Base-by-base conservation (phyloP, 2,113 vertebrate genomes). In the Myrmecophaga tridactyla region DNA sequence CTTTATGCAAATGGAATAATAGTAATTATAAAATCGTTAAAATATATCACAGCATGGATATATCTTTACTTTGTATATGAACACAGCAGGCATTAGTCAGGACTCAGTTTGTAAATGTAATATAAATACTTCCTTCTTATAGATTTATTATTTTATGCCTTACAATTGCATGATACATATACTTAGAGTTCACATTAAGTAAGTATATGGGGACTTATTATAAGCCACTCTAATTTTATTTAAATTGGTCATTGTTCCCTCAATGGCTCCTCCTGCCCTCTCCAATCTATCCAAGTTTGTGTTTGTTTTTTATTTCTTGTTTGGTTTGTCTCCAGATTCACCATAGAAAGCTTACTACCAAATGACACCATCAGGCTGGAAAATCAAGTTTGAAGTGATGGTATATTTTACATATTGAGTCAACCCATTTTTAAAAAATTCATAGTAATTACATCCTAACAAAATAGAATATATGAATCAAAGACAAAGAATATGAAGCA, bases 21-120 rank as follows among this genome's bases (percentile, higher is more conserved):
- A 84, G 20, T 80, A 78, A 82, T 67, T 86, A 82, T 67, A 77
- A 96, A 95, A 78, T 36, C 20, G 10, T 83, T 63, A 41, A 92
- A 84, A 62, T 70, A 70, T n/a, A 36, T 36, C 15, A 5, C 10
- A 73, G 2, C 23, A 29, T 63, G 46, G 90, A 77, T 63, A n/a
- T 9, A 86, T 80, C 31, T 76, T 63, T 94, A 69, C 46, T 93
- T 70, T 12, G 0, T 82, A 25, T 73, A 27, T n/a, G 31, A 88
- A 67, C 29, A 73, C 31, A 58, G 18, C 17, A 56, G 29, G 75
- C 14, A 62, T 85, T 78, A 78, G 60, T 13, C 58, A 86, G 56
- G 7, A 4, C 86, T 96, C 34, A 76, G 5, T 92, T 96, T 89
- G 11, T 78, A 92, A 13, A 94, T 86, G 17, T 69, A 4, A 75